Conservation (phyloP, 2,113 vertebrate species). For the Rutilus rutilus region DNA sequence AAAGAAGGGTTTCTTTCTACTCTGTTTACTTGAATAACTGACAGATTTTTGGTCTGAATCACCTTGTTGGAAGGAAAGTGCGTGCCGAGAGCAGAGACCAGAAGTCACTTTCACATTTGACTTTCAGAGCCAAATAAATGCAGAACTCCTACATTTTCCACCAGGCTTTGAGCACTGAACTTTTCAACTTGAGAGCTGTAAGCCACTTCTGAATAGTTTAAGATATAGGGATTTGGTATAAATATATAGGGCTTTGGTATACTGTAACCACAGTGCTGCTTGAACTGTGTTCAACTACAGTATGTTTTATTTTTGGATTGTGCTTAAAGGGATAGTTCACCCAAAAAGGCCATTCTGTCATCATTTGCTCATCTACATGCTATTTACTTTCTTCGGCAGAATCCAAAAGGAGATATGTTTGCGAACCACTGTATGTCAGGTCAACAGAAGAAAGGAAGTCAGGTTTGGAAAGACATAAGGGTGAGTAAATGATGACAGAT, state of each 20-base stretch:
- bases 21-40: constrained; percentile 17
- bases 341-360: background rate
- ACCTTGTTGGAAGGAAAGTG: background rate
- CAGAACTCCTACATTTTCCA: constrained; percentile 3
- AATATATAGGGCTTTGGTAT: background rate
- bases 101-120: background rate
- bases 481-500: background rate
- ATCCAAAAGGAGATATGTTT: background rate
- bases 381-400: background rate
- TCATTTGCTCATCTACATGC: background rate
- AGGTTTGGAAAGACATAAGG: background rate
- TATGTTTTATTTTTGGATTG: background rate
- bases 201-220: constrained; percentile 30
- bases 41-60: constrained; percentile 3
- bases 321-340: background rate
- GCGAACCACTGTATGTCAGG: background rate
- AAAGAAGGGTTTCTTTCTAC: background rate
- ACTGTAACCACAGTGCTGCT: background rate
- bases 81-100: background rate
- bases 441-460: background rate
- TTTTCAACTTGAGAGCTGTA: constrained; percentile 20
- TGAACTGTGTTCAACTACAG: background rate
- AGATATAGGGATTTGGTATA: background rate
- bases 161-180: constrained; percentile 9
- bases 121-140: constrained; percentile 16